These are phyloP conservation scores for Sardinella longiceps DNA, from an alignment of 2,797 vertebrate genomes.

Conservation along the genomic window DNA sequence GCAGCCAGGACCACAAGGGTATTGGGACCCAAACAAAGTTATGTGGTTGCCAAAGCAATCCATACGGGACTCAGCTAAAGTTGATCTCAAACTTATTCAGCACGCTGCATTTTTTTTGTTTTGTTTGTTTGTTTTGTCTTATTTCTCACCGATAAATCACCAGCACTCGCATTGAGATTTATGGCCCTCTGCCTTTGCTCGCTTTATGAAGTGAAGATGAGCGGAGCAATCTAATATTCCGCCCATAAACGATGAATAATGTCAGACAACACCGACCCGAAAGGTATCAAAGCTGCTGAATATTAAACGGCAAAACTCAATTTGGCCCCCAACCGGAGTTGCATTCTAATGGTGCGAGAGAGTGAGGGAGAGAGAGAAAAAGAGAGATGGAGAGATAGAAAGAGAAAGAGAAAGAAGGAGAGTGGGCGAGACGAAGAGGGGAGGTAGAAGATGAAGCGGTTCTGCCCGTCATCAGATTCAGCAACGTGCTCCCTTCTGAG, in stretches of 20 bases:
- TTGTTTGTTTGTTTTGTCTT: conserved; percentile 42
- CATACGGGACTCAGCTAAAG: conserved; percentile 18
- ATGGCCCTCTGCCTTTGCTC: conserved; percentile 55
- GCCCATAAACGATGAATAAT: conserved; percentile 75
- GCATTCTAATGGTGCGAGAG: conserved; percentile 63
- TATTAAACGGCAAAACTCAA: conserved; percentile 75
- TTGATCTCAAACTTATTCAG: conserved; percentile 43
- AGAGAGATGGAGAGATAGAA: conserved; percentile 39
- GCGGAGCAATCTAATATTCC: conserved; percentile 73
- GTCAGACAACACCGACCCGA: conserved; percentile 60
- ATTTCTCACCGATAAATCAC: conserved; percentile 61
- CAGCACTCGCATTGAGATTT: conserved; percentile 60
- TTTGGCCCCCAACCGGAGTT: conserved; percentile 69
- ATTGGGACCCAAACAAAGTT: conserved; percentile 23
- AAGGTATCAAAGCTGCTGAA: conserved; percentile 65
- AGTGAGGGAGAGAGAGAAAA: conserved; percentile 47
- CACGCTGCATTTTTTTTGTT: not conserved
- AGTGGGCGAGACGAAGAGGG: not conserved
- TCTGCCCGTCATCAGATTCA: not conserved
- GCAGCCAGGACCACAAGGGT: not conserved
- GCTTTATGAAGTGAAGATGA: conserved; percentile 66
- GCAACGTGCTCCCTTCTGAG: conserved; percentile 37
- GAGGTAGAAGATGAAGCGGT: not conserved
- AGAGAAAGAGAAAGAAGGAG: not conserved
- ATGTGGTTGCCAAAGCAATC: not conserved